A percentile compares a stretch with the other conserved stretches of the same genome.
phyloP scores from a whole-genome alignment of 1,140 invertebrate genomes.

The Planococcus citri region DNA sequence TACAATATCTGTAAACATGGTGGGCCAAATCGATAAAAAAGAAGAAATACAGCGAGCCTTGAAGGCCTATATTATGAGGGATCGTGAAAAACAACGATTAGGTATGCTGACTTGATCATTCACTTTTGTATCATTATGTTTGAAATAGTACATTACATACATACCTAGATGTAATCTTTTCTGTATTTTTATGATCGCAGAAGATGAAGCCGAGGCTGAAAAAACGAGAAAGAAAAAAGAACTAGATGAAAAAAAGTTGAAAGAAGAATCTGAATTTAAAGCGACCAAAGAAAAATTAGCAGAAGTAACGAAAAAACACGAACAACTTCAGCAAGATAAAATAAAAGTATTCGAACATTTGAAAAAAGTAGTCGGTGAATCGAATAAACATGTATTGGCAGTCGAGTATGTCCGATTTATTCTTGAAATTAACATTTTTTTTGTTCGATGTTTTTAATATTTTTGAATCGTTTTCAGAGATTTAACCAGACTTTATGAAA shows the following conservation, averaged over 20 bases:
- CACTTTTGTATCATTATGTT: no score
- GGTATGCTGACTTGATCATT: background rate
- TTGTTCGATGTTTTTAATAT: background rate
- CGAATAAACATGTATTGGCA: background rate
- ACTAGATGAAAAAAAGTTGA: background rate
- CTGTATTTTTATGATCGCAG: background rate
- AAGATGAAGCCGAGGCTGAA: slow-evolving; percentile 8
- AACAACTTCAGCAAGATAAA: background rate
- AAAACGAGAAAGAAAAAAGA: slow-evolving; percentile 10
- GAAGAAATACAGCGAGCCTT: background rate
- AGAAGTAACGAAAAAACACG: slow-evolving; percentile 1
- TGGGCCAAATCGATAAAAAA: background rate
- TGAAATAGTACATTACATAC: no score
- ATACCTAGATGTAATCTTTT: background rate
- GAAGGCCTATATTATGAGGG: background rate
- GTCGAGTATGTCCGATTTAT: background rate
- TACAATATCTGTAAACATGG: no score
- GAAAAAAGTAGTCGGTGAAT: background rate
- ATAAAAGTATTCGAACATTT: slow-evolving; percentile 1
- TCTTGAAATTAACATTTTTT: background rate
- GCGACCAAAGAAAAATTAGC: background rate
- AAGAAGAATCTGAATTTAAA: slow-evolving; percentile 15
- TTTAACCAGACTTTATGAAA: background rate
- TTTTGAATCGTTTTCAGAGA: background rate
- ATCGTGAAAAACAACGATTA: slow-evolving; percentile 16